A percentile compares a stretch with the other conserved stretches of the same genome.
Evolutionary conservation across 2,888 invertebrate genomes (phyloP).

Genomic region (Polietes domitor): DNA sequence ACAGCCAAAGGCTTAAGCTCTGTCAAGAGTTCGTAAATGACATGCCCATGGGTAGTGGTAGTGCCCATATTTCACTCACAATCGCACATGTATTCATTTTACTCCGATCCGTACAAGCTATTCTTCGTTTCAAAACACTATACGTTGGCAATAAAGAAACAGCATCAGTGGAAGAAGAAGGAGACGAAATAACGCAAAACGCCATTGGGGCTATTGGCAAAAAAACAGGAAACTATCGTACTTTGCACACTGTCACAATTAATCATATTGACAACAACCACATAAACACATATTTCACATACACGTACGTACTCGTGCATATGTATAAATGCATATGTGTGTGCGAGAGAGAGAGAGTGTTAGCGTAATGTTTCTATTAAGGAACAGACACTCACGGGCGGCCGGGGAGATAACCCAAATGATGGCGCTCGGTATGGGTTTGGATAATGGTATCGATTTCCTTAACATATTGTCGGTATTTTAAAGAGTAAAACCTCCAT

Average conservation of each 20-base stretch:
- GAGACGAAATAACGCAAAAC: background rate
- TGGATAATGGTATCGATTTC: constrained; percentile 59
- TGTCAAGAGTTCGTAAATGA: no score
- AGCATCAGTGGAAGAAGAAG: background rate
- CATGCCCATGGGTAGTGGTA: no score
- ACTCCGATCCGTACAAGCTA: no score
- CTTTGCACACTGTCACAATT: constrained; percentile 65
- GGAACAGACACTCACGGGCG: constrained; percentile 17
- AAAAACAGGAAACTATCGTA: constrained; percentile 56
- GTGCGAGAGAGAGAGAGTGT: background rate
- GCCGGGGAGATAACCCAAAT: background rate
- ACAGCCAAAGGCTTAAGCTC: no score
- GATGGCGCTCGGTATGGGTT: constrained; percentile 31
- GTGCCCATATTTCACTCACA: no score
- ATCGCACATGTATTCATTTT: no score
- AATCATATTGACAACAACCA: constrained; percentile 63
- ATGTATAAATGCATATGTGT: background rate
- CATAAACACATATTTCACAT: constrained; percentile 46
- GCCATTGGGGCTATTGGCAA: constrained; percentile 27
- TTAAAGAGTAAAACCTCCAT: constrained; percentile 23
- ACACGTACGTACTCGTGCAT: background rate
- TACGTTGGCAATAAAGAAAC: background rate
- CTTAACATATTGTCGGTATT: constrained; percentile 56
- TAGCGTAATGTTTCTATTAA: constrained; percentile 51
- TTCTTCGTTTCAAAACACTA: background rate